Percentiles rank a stretch among this genome's conserved stretches.
Conservation (phyloP, 92 coral and sea anemone species). For the Desmophyllum pertusum region DNA sequence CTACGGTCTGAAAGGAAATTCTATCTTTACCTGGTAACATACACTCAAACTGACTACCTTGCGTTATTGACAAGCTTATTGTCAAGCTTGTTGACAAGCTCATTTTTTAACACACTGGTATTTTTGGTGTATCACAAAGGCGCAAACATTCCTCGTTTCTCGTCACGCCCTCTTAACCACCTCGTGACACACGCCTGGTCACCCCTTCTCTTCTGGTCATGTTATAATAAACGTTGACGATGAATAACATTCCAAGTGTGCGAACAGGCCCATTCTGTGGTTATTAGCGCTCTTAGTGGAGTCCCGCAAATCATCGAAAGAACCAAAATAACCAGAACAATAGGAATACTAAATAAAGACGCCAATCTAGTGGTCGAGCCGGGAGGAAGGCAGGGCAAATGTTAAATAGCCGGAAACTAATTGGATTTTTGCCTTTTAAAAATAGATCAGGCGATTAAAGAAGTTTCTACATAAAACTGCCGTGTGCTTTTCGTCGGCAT, state of each 20-base stretch:
- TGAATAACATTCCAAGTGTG: background rate
- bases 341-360: background rate
- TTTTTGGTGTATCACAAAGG: background rate
- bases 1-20: background rate
- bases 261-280: background rate
- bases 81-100: background rate
- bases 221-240: background rate
- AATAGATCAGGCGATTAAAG: background rate
- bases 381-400: background rate
- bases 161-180: background rate
- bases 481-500: too few species aligned
- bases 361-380: background rate
- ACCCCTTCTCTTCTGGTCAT: constrained; percentile 1
- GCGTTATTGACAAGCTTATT: background rate
- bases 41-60: background rate
- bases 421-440: background rate
- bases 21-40: background rate
- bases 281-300: background rate
- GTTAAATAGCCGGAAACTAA: background rate
- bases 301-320: background rate
- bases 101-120: background rate
- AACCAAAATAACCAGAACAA: background rate
- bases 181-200: background rate
- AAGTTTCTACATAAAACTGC: too few species aligned
- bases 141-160: constrained; percentile 6